Conservation (phyloP, 2,797 vertebrate genomes). For the Hoplostethus atlanticus region DNA sequence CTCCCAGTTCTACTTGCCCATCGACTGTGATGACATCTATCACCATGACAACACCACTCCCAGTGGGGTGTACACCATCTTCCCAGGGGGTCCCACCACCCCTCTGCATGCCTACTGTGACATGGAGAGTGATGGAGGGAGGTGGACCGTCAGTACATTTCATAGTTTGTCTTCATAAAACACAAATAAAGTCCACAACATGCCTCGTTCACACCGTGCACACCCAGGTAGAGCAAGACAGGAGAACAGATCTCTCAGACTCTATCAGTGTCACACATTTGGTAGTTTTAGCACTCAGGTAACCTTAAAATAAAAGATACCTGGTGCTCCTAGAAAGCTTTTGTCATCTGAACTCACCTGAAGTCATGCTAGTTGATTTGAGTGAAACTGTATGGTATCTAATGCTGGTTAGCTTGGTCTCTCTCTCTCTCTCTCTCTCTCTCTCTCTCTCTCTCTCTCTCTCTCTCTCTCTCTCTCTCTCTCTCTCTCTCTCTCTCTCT, state of each 20-base stretch:
- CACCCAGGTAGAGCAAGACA: not conserved
- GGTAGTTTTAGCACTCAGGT: too few relatives aligned
- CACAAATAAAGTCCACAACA: not conserved
- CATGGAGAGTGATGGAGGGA: constrained; percentile 55
- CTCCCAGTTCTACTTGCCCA: constrained; percentile 23
- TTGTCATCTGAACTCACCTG: too few relatives aligned
- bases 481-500: too few relatives aligned
- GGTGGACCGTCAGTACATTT: constrained; percentile 64
- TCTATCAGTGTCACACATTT: too few relatives aligned
- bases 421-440: too few relatives aligned
- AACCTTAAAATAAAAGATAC: too few relatives aligned
- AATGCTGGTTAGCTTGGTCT: too few relatives aligned
- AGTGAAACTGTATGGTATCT: too few relatives aligned
- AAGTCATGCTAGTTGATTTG: too few relatives aligned
- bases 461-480: not conserved
- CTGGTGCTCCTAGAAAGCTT: too few relatives aligned
- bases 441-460: too few relatives aligned
- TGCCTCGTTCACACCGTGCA: not conserved
- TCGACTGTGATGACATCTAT: constrained; percentile 61
- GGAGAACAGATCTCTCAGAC: not conserved
- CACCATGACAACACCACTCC: constrained; percentile 46
- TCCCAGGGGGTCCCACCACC: constrained; percentile 53
- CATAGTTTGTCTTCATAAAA: not conserved
- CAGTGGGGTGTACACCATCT: constrained; percentile 65
- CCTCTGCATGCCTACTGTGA: constrained; percentile 65